Percentiles rank a stretch among this genome's conserved stretches.
phyloP scores from a whole-genome alignment of 2,113 vertebrate species.

The Haplochromis vanheusdeni region DNA sequence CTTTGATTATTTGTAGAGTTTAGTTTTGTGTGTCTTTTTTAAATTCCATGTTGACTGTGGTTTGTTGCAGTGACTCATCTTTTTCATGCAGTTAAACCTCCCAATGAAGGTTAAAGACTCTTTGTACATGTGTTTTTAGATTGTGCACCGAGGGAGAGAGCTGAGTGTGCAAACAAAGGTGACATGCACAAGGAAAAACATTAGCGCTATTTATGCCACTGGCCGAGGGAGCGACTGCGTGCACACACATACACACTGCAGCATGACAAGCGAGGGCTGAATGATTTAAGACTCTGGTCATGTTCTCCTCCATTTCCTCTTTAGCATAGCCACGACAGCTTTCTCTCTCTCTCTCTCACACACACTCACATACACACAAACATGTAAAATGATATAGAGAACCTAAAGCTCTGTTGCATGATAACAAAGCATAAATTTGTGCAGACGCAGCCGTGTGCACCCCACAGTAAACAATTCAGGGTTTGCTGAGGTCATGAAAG shows the following conservation, averaged over 20 bases:
- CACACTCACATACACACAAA: neutral
- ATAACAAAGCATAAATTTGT: neutral
- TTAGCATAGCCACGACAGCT: neutral
- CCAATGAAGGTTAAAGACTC: slow-evolving; percentile 5
- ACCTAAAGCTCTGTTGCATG: neutral
- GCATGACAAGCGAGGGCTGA: slow-evolving; percentile 6
- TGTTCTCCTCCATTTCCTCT: neutral
- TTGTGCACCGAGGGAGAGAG: neutral
- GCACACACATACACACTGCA: neutral
- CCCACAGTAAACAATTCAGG: neutral
- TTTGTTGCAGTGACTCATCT: neutral
- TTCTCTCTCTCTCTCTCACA: neutral
- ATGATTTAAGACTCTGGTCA: slow-evolving; percentile 36
- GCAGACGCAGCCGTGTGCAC: neutral
- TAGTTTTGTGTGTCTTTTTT: neutral
- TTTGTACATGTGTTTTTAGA: neutral
- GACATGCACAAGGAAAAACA: slow-evolving; percentile 9
- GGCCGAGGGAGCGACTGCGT: neutral
- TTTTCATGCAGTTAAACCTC: neutral
- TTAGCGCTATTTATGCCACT: slow-evolving; percentile 3
- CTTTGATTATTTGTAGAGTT: neutral
- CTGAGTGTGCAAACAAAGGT: slow-evolving; percentile 24
- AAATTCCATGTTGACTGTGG: neutral
- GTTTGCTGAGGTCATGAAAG: neutral
- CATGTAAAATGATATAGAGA: neutral